Evolutionary conservation across 2,888 invertebrate species (phyloP).

Genomic region (Cantharis nigra): DNA sequence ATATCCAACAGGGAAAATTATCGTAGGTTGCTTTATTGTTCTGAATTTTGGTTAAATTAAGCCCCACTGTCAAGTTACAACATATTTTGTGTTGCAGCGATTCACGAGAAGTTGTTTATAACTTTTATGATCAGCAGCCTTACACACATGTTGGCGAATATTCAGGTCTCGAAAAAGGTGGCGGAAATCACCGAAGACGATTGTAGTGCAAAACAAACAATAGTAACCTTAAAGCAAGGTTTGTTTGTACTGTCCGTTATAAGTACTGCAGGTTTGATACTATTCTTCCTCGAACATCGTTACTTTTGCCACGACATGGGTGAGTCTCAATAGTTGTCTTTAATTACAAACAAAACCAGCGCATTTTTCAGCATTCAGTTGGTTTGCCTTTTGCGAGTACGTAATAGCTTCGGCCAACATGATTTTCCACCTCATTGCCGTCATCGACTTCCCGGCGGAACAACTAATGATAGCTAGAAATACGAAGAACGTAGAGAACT

Average conservation of each 20-base stretch:
- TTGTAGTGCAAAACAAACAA: slow-evolving; percentile 39
- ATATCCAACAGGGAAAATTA: slow-evolving; percentile 94
- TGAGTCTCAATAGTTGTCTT: slow-evolving; percentile 55
- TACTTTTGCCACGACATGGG: slow-evolving; percentile 88
- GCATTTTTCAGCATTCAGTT: slow-evolving; percentile 81
- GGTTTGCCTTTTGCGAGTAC: slow-evolving; percentile 93
- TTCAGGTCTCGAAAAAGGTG: slow-evolving; percentile 59
- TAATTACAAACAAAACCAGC: background rate
- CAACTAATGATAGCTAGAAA: slow-evolving; percentile 73
- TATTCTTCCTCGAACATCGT: slow-evolving; percentile 89
- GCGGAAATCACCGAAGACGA: slow-evolving; percentile 44
- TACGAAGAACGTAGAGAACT: slow-evolving; percentile 38
- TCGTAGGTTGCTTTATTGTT: slow-evolving; percentile 68
- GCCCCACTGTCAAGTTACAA: background rate
- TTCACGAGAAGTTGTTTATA: slow-evolving; percentile 90
- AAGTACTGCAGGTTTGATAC: slow-evolving; percentile 80
- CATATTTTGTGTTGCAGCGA: slow-evolving; percentile 63
- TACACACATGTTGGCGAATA: slow-evolving; percentile 79
- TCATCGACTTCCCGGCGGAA: slow-evolving; percentile 84
- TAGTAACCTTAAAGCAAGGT: slow-evolving; percentile 64
- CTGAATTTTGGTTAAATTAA: background rate
- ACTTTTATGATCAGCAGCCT: slow-evolving; percentile 85
- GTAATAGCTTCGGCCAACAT: slow-evolving; percentile 90
- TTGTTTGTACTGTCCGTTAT: slow-evolving; percentile 77
- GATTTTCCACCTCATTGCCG: slow-evolving; percentile 88